phyloP scores from a whole-genome alignment of 2,797 vertebrate genomes.

The Helarctos malayanus region DNA sequence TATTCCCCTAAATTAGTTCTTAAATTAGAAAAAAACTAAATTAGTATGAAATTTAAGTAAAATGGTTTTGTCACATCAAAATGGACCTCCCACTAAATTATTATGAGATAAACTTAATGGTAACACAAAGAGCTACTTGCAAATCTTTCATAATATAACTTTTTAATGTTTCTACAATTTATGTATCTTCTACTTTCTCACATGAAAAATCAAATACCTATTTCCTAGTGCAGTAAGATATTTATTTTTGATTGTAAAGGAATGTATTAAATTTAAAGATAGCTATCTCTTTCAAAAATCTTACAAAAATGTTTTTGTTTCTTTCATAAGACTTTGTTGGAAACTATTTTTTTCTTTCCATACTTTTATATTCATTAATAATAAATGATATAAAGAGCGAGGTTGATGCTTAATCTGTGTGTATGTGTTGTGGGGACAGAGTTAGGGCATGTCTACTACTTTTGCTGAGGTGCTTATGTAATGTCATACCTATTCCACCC shows the following conservation, averaged over 20 bases:
- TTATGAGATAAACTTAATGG: background rate
- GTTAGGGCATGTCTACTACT: background rate
- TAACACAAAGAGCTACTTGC: background rate
- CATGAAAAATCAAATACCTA: background rate
- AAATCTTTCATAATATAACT: background rate
- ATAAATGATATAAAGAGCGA: background rate
- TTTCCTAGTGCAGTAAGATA: background rate
- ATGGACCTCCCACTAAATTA: background rate
- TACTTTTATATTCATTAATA: background rate
- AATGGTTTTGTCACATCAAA: slow-evolving; percentile 22
- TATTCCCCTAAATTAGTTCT: background rate
- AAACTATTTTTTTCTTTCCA: background rate
- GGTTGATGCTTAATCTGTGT: background rate
- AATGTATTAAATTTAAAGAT: slow-evolving; percentile 15
- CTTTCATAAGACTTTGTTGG: background rate
- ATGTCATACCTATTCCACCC: background rate
- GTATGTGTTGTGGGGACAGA: background rate
- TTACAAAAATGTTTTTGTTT: background rate
- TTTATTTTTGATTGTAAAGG: background rate
- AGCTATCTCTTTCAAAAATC: background rate
- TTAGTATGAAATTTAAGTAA: background rate
- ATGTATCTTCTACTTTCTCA: background rate
- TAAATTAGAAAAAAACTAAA: background rate
- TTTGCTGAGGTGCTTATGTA: background rate
- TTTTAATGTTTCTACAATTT: background rate